Evolutionary conservation across 1,140 invertebrate genomes (phyloP).

Genomic region (Panulirus ornatus): DNA sequence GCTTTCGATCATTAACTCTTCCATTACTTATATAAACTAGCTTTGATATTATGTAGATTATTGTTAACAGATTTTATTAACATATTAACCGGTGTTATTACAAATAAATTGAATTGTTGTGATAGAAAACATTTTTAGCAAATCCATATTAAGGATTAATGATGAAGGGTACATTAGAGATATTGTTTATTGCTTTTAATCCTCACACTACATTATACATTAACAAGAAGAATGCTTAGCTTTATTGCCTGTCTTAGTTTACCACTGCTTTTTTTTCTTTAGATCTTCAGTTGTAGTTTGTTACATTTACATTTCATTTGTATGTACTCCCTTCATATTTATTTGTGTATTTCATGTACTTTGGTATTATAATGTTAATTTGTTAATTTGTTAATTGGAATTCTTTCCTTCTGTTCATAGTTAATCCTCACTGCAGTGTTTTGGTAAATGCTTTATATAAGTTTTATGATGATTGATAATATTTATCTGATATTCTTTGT

Average conservation of each 20-base stretch:
- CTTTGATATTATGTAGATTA: background rate
- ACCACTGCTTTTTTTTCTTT: background rate
- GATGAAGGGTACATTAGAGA: background rate
- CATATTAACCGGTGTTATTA: background rate
- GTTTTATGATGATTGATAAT: background rate
- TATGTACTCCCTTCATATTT: background rate
- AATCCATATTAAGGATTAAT: background rate
- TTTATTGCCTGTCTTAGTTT: too few species aligned
- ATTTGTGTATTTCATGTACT: background rate
- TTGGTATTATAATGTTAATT: too few species aligned
- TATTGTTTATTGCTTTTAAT: background rate
- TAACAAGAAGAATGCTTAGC: background rate
- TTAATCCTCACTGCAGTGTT: too few species aligned
- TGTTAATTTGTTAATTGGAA: too few species aligned
- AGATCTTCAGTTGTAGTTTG: background rate
- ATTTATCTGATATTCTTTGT: background rate
- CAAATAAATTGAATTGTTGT: background rate
- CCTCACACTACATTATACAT: background rate
- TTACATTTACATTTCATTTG: background rate
- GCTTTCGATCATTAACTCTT: conserved; percentile 3
- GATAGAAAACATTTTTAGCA: background rate
- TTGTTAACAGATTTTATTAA: background rate
- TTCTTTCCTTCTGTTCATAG: too few species aligned
- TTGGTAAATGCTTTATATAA: background rate
- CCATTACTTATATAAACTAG: background rate